Evolutionary conservation across 2,888 invertebrate genomes (phyloP).

Genomic region (Yponomeuta plumbellus): DNA sequence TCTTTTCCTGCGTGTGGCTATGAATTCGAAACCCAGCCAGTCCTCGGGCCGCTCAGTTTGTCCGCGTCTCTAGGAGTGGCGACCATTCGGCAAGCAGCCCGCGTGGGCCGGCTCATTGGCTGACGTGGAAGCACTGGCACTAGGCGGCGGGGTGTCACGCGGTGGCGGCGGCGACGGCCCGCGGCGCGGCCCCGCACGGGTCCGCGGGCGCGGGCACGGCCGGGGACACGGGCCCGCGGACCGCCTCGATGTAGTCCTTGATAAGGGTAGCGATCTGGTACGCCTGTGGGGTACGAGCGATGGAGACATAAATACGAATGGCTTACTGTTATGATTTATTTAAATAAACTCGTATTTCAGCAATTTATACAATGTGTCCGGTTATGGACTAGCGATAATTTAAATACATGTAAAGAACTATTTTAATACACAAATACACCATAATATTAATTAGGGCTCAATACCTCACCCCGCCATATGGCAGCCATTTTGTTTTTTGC

Average conservation of each 20-base stretch:
- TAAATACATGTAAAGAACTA: too few relatives aligned
- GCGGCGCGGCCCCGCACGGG: slow-evolving; percentile 26
- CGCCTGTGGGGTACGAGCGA: slow-evolving; percentile 74
- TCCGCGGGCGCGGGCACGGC: slow-evolving; percentile 41
- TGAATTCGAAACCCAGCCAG: neutral
- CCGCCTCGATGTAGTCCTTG: slow-evolving; percentile 84
- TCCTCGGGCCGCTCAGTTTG: too few relatives aligned
- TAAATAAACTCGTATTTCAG: too few relatives aligned
- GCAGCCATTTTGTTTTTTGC: too few relatives aligned
- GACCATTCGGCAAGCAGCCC: neutral
- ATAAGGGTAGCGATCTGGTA: slow-evolving; percentile 95
- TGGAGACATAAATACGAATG: neutral
- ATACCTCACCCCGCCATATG: too few relatives aligned
- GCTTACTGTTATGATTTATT: too few relatives aligned
- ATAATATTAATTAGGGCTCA: too few relatives aligned
- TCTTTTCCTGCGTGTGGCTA: neutral
- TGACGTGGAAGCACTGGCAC: slow-evolving; percentile 76
- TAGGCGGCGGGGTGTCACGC: slow-evolving; percentile 70
- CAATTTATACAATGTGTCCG: too few relatives aligned
- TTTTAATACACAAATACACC: too few relatives aligned
- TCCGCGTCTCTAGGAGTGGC: neutral
- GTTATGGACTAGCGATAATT: too few relatives aligned
- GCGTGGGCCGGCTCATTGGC: slow-evolving; percentile 36
- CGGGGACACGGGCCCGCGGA: slow-evolving; percentile 69
- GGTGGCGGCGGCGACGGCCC: slow-evolving; percentile 27